phyloP scores from a whole-genome alignment of 1,140 invertebrate genomes.

The Caenorhabditis tropicalis region DNA sequence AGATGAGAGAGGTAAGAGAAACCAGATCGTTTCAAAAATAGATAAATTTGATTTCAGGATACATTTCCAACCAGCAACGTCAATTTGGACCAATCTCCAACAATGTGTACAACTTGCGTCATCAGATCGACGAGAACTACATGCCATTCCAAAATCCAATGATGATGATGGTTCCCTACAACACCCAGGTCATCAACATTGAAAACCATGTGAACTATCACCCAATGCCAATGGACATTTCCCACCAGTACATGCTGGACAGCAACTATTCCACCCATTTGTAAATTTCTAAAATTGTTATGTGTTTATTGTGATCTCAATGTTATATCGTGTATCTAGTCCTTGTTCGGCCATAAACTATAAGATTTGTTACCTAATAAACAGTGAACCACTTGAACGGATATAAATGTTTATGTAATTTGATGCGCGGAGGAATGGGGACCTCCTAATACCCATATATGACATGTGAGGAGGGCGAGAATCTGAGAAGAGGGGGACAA shows the following conservation, averaged over 20 bases:
- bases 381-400: neutral
- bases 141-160: neutral
- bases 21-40: neutral
- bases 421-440: neutral
- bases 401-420: slow-evolving; percentile 10
- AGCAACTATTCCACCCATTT: neutral
- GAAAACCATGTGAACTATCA: neutral
- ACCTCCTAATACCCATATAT: neutral
- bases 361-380: slow-evolving; percentile 24
- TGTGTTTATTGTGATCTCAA: neutral
- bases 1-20: neutral
- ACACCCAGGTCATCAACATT: neutral
- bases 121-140: neutral
- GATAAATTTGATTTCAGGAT: neutral
- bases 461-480: neutral
- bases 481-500: neutral
- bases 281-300: neutral
- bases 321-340: neutral
- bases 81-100: neutral
- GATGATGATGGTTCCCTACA: neutral
- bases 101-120: neutral
- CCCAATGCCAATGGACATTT: neutral
- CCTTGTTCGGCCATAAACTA: slow-evolving; percentile 1
- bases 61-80: neutral
- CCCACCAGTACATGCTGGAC: neutral